A percentile compares a stretch with the other conserved stretches of the same genome.
Evolutionary conservation across 2,797 vertebrate species (phyloP).

Genomic region (Phaenicophaeus curvirostris): DNA sequence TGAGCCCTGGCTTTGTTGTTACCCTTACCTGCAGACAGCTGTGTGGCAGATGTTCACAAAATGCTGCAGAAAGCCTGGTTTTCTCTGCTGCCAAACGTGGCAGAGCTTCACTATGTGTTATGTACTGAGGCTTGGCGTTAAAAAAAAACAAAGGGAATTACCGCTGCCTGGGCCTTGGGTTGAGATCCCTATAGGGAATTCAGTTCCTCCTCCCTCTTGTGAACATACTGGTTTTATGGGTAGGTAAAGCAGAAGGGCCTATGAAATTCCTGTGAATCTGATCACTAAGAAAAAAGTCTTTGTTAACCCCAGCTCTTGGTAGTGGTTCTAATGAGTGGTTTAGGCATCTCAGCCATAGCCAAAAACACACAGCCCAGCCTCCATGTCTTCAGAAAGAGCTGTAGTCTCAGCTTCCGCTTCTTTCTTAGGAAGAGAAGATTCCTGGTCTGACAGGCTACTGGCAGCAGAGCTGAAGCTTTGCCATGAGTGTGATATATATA

Average conservation of each 20-base stretch:
- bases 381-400: background rate
- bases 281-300: background rate
- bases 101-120: background rate
- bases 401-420: conserved; percentile 14
- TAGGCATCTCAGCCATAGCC: background rate
- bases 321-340: background rate
- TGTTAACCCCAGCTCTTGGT: background rate
- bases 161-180: background rate
- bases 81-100: background rate
- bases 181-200: background rate
- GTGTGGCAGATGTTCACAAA: background rate
- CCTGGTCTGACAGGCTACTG: background rate
- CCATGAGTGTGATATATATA: background rate
- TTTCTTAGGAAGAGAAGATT: conserved; percentile 10
- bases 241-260: background rate
- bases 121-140: background rate
- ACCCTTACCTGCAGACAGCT: background rate
- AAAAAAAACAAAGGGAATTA: background rate
- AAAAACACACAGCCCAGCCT: background rate
- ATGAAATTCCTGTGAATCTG: background rate
- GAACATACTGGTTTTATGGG: rapidly evolving
- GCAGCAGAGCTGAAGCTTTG: background rate
- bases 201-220: background rate
- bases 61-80: background rate
- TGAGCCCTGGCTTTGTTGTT: background rate